Conservation (phyloP, 2,888 invertebrate species). For the Trichogramma dendrolimi region DNA sequence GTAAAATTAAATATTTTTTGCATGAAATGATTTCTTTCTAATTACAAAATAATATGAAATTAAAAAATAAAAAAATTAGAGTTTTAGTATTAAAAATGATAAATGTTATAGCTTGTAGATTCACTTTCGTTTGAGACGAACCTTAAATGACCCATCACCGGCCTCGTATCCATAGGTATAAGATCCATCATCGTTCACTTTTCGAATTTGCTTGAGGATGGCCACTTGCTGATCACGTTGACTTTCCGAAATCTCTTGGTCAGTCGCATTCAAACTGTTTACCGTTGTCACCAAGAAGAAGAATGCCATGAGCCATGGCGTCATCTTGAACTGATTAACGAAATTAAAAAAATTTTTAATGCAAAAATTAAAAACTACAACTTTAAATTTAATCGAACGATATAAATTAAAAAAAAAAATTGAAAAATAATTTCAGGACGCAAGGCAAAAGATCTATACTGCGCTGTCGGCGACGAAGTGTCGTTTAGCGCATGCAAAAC, state of each 20-base stretch:
- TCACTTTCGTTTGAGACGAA: slow-evolving; percentile 28
- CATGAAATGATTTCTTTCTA: no score
- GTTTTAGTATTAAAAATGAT: no score
- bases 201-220: slow-evolving; percentile 76
- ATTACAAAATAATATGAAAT: no score
- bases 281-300: slow-evolving; percentile 49
- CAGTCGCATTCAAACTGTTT: slow-evolving; percentile 48
- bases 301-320: slow-evolving; percentile 50
- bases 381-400: no score
- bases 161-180: slow-evolving; percentile 83
- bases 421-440: not conserved
- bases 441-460: not conserved
- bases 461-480: no score
- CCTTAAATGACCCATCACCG: slow-evolving; percentile 78
- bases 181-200: slow-evolving; percentile 77
- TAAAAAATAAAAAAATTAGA: no score
- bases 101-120: no score
- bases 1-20: no score
- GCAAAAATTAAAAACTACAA: no score
- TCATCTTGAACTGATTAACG: slow-evolving; percentile 42
- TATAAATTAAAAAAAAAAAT: not conserved
- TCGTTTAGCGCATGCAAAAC: not conserved
- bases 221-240: slow-evolving; percentile 68
- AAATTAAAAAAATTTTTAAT: no score
- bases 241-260: slow-evolving; percentile 57